Base-by-base conservation (phyloP, 1,140 invertebrate genomes). In the Antheraea mylitta region DNA sequence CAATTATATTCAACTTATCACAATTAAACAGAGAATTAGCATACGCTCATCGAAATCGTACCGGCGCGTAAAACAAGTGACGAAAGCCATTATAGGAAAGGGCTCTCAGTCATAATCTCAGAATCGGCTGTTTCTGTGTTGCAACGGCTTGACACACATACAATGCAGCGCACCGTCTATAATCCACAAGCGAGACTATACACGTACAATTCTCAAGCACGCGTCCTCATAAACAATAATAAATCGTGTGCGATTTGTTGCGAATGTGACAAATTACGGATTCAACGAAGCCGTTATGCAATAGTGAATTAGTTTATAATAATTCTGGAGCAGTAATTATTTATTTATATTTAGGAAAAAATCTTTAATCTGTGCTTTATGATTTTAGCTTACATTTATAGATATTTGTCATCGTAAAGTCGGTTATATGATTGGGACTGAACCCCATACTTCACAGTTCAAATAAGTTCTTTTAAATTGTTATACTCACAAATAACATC, bases 81-180 rank as follows among this genome's bases (percentile, higher is more conserved):
- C 45, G 45, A 53, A 53, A 53, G 45, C 16, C 16, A 13, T 1
- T 53, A 76, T 80, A 81, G 80, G 78, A 87, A 85, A 86, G 87
- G 87, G 85, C 81, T 75, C 75, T 79, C 76, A 76, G 74, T 74
- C 68, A 79, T 82, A 80, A 87, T 78, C 77, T 81, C 68, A 73
- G 80, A 78, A 80, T 77, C 75, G 76, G 60, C 68, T 59, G 42
- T 71, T 53, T 53, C 64, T 69, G 71, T 89, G 81, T 85, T 76
- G 86, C 78, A 88, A 90, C 79, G 72, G 73, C 82, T 87, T 89
- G 86, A 88, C 88, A 90, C 69, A 89, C 81, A 89, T 89, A 88
- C 79, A 67, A n/a, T 63, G 70, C 60, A 73, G 70, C 65, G 70
- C 60, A 74, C 68, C 60, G 69, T 37, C 72, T 73, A 73, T 82